Evolutionary conservation across 2,888 invertebrate species (phyloP), one percentile per base, ranked within the genome.

Genomic region (Eilema sororculum): DNA sequence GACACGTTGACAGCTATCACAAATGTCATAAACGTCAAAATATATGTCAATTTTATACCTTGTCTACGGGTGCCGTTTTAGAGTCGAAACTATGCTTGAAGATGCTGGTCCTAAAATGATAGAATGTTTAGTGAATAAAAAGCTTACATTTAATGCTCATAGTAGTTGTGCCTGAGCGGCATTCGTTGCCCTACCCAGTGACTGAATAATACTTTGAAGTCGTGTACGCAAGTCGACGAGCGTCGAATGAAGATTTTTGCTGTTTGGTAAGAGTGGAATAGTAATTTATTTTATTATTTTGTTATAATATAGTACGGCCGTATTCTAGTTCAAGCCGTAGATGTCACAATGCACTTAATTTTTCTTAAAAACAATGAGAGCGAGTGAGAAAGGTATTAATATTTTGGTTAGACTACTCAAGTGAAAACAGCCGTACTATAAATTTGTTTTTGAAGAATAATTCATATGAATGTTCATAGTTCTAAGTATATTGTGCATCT

Each of bases 171-270:
- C 87, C 83, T 79, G 79, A 83, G 83, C 76, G 77, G 59, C 89
- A 65, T 87, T 86, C 81, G 79, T 81, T 86, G 86, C 88, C 90
- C 87, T 92, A 88, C 96, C 97, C 98, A 98, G 99, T 98, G 97
- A 96, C 97, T 98, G 97, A 98, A 98, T 98, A 97, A 98, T 98
- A 98, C 98, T 98, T 97, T 95, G 97, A 96, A 95, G 95, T 95
- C 90, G 93, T 95, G 92, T 83, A 78, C 60, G 93, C 92, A 30
- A 65, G 65, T 76, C 94, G 86, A 84, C 95, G 92, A 82, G 84
- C 67, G 72, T 76, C 84, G 72, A 69, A 72, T 69, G 71, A 82
- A 81, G 86, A 81, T 73, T 3, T 74, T 62, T 69, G 67, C 71
- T 80, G 94, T 92, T 90, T 93, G 95, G 94, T 94, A 89, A 94